phyloP scores from a whole-genome alignment of 2,888 invertebrate species.

The Malthinus seriepunctatus region DNA sequence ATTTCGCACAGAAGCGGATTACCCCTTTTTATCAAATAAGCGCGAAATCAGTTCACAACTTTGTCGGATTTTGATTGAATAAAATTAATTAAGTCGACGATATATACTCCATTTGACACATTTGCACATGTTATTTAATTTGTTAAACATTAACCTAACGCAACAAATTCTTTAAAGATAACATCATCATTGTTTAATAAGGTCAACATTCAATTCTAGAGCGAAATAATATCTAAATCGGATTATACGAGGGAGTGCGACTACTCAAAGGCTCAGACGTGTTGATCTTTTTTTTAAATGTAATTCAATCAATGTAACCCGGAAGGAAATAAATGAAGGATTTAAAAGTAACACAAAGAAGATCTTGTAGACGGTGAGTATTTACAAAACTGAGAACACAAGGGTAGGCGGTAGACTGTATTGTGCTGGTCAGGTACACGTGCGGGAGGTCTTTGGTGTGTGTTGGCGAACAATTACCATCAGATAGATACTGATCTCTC shows the following conservation, averaged over 20 bases:
- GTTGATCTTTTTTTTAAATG: slow-evolving; percentile 9
- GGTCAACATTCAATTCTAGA: slow-evolving; percentile 11
- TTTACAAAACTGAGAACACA: slow-evolving; percentile 11
- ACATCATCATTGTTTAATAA: slow-evolving; percentile 5
- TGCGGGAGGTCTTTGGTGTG: slow-evolving; percentile 28
- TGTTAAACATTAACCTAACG: slow-evolving; percentile 2
- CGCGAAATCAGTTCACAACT: too few species aligned
- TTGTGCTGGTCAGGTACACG: slow-evolving; percentile 38
- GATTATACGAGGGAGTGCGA: slow-evolving; percentile 6
- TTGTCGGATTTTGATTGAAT: too few species aligned
- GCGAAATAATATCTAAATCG: slow-evolving; percentile 9
- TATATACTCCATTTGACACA: too few species aligned
- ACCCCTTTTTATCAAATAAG: too few species aligned
- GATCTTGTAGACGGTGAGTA: slow-evolving; percentile 22
- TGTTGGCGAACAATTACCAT: slow-evolving; percentile 36
- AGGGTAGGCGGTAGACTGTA: slow-evolving; percentile 30
- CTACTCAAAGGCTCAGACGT: slow-evolving; percentile 17
- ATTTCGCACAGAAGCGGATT: too few species aligned
- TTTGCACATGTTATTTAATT: too few species aligned
- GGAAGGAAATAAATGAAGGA: slow-evolving; percentile 20
- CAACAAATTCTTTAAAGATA: slow-evolving; percentile 10
- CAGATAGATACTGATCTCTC: slow-evolving; percentile 30
- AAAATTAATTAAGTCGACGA: too few species aligned
- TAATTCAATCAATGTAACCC: slow-evolving; percentile 2
- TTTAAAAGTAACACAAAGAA: too few species aligned